A percentile compares a stretch with the other conserved stretches of the same genome.
phyloP scores from a whole-genome alignment of 2,888 invertebrate species.

The Zygaena filipendulae region DNA sequence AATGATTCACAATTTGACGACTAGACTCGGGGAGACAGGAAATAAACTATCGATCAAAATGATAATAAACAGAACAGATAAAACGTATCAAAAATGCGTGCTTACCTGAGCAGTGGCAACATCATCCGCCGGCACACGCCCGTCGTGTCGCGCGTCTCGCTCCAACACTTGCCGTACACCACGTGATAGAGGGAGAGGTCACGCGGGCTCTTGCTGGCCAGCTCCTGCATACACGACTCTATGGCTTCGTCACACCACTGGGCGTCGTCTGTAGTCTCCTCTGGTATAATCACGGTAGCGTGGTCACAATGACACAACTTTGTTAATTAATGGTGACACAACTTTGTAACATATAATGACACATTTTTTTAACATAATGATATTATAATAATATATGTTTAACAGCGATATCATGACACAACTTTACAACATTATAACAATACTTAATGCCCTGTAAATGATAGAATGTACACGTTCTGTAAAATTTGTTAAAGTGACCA shows the following conservation, averaged over 20 bases:
- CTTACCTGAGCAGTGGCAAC: constrained; percentile 35
- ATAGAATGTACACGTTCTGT: too few species aligned
- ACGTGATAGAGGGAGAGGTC: constrained; percentile 16
- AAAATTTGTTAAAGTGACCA: too few species aligned
- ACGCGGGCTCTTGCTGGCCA: constrained; percentile 22
- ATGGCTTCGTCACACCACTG: constrained; percentile 49
- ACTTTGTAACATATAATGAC: background rate
- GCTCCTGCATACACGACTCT: constrained; percentile 26
- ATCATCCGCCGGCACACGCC: constrained; percentile 26
- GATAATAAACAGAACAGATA: background rate
- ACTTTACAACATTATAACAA: too few species aligned
- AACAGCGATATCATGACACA: too few species aligned
- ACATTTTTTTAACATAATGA: too few species aligned
- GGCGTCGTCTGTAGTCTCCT: constrained; percentile 26
- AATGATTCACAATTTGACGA: too few species aligned
- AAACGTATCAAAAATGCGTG: too few species aligned
- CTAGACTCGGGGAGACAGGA: too few species aligned
- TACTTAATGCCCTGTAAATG: too few species aligned
- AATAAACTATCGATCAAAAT: too few species aligned
- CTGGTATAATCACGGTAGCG: too few species aligned
- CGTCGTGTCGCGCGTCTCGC: constrained; percentile 12
- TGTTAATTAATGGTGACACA: background rate
- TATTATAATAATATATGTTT: too few species aligned
- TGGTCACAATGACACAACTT: background rate
- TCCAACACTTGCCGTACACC: constrained; percentile 18